phyloP scores from a whole-genome alignment of 2,113 vertebrate species.

The Oplegnathus fasciatus region DNA sequence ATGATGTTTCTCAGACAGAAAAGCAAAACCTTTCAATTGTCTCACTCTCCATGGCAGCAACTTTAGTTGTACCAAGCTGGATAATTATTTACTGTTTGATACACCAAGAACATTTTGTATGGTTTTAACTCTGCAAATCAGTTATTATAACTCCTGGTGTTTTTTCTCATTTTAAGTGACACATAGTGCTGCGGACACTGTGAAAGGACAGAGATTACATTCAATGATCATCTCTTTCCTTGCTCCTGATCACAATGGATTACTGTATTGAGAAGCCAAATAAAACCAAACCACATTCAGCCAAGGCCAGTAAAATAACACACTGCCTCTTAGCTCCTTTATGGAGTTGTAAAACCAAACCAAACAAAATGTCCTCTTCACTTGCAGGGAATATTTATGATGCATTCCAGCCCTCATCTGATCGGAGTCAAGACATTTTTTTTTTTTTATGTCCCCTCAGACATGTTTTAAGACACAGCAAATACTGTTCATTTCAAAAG shows the following conservation, averaged over 20 bases:
- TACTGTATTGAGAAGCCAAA: neutral
- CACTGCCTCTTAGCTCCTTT: neutral
- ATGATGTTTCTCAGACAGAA: constrained; percentile 2
- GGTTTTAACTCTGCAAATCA: too few relatives aligned
- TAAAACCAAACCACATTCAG: neutral
- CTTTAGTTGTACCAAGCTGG: neutral
- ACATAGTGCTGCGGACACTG: neutral
- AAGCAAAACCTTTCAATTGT: neutral
- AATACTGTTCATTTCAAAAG: too few relatives aligned
- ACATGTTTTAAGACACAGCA: neutral
- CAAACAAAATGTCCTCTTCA: neutral
- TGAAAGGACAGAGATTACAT: neutral
- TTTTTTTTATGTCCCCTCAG: neutral
- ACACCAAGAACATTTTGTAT: too few relatives aligned
- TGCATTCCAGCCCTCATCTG: neutral
- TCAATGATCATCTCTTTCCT: neutral
- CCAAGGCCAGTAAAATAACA: neutral
- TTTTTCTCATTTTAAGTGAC: neutral
- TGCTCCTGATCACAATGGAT: neutral
- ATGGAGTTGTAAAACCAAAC: neutral
- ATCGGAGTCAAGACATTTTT: neutral
- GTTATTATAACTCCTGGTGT: neutral
- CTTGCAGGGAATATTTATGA: neutral
- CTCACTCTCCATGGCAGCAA: neutral
- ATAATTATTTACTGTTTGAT: neutral